Evolutionary conservation across 2,113 vertebrate genomes (phyloP).

Genomic region (Silurus asotus): DNA sequence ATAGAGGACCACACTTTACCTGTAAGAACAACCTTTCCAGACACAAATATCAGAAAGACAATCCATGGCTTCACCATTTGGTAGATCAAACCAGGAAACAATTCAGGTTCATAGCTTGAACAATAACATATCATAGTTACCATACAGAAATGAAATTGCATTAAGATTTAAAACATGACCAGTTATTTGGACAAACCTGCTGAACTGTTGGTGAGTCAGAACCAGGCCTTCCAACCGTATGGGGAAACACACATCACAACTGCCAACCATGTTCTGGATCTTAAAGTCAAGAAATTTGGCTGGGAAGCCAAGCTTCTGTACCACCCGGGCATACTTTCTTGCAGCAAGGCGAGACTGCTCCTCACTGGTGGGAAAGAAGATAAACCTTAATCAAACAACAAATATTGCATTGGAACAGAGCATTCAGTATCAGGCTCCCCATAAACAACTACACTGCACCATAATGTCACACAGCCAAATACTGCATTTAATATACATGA

Average conservation of each 20-base stretch:
- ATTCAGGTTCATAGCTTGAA: constrained; percentile 91
- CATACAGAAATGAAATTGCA: neutral
- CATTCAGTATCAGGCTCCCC: neutral
- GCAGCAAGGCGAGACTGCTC: constrained; percentile 93
- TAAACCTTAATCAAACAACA: neutral
- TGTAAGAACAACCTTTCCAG: constrained; percentile 95
- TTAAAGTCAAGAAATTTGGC: constrained; percentile 96
- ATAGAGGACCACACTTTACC: constrained; percentile 69
- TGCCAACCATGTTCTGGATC: constrained; percentile 98
- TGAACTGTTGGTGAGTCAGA: constrained; percentile 92
- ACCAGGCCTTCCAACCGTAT: constrained; percentile 91
- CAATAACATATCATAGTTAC: constrained; percentile 1
- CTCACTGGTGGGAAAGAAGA: constrained; percentile 73
- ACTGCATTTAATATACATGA: neutral
- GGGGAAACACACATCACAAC: constrained; percentile 93
- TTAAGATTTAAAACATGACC: neutral
- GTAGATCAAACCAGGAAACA: constrained; percentile 96
- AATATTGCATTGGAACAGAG: neutral
- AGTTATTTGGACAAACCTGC: constrained; percentile 75
- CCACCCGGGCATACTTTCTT: constrained; percentile 89
- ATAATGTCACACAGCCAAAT: neutral
- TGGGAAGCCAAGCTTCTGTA: constrained; percentile 95
- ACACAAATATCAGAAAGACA: constrained; percentile 95
- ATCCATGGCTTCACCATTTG: constrained; percentile 97
- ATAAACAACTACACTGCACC: neutral